Evolutionary conservation across 2,888 invertebrate species (phyloP).

Genomic region (Leucophora obtusa): DNA sequence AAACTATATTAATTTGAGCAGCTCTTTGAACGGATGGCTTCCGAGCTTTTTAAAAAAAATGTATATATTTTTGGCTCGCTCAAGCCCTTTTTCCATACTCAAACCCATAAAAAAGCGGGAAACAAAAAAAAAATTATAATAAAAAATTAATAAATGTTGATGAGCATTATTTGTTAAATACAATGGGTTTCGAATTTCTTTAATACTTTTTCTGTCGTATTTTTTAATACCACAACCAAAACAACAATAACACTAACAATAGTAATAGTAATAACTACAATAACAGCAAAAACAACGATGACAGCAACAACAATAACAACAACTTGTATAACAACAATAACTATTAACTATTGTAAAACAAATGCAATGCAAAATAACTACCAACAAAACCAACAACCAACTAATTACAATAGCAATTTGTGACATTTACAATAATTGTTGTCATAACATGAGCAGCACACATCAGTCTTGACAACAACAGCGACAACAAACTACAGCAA

Average conservation of each 20-base stretch:
- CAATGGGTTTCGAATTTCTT: conserved; percentile 60
- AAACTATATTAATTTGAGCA: no score
- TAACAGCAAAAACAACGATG: conserved; percentile 49
- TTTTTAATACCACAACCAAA: conserved; percentile 51
- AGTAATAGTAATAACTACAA: conserved; percentile 42
- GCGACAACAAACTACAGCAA: conserved; percentile 46
- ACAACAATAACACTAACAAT: conserved; percentile 53
- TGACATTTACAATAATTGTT: conserved; percentile 70
- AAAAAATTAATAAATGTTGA: conserved; percentile 44
- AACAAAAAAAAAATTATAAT: neutral
- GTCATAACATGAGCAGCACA: conserved; percentile 68
- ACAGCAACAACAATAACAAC: conserved; percentile 14
- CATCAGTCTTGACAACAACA: conserved; percentile 64
- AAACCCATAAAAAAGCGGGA: no score
- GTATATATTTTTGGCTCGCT: no score
- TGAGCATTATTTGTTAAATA: conserved; percentile 61
- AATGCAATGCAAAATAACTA: conserved; percentile 46
- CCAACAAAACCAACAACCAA: conserved; percentile 24
- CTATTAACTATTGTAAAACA: conserved; percentile 39
- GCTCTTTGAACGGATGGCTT: no score
- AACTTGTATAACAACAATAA: no score
- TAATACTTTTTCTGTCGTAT: conserved; percentile 10
- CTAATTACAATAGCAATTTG: conserved; percentile 69
- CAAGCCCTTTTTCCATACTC: no score
- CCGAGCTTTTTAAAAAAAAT: no score